A percentile compares a stretch with the other conserved stretches of the same genome.
Conservation (phyloP, 2,113 vertebrate genomes). For the Himantopus leucocephalus region DNA sequence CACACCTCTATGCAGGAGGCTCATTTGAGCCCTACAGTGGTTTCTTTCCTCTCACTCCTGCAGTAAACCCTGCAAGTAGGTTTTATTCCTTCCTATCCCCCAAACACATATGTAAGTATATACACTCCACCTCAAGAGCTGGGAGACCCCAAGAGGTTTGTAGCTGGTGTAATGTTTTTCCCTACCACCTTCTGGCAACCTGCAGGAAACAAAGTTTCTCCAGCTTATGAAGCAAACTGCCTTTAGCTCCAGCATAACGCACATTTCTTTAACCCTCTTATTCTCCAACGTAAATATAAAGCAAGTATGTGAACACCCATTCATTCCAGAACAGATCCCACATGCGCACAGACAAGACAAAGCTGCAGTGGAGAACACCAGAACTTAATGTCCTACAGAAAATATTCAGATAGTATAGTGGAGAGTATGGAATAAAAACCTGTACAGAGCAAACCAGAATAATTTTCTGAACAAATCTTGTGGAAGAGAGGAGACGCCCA, state of each 20-base stretch:
- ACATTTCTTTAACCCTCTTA: not conserved
- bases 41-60: not conserved
- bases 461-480: not conserved
- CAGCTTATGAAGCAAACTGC: not conserved
- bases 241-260: not conserved
- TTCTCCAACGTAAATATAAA: not conserved
- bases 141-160: not conserved
- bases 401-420: not conserved
- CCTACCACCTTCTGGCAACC: not conserved
- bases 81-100: not conserved
- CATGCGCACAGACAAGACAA: not conserved
- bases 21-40: not conserved
- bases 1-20: not conserved
- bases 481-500: not conserved
- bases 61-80: not conserved
- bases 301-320: not conserved
- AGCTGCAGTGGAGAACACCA: not conserved
- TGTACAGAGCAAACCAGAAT: not conserved
- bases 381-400: not conserved
- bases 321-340: not conserved
- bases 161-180: not conserved
- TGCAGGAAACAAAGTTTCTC: not conserved
- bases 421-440: not conserved
- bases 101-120: not conserved
- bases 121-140: not conserved